phyloP scores from a whole-genome alignment of 1,140 invertebrate species.

The Trinorchestia longiramus region DNA sequence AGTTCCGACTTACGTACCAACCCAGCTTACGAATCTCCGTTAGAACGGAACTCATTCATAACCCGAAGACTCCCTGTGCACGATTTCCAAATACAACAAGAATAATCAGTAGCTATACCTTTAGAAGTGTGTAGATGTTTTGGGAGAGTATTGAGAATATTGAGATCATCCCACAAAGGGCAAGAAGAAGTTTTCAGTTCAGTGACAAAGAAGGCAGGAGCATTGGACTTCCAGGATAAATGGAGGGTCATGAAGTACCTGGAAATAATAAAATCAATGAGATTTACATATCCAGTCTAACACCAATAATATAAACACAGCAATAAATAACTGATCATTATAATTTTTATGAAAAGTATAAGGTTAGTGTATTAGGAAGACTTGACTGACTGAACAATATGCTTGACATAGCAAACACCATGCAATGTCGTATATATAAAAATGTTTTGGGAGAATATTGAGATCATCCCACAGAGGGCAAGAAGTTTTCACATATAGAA shows the following conservation, averaged over 20 bases:
- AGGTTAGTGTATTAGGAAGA: no score
- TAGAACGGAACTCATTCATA: no score
- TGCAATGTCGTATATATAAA: no score
- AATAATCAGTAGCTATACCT: not conserved
- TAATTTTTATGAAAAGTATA: no score
- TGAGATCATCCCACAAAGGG: constrained; percentile 22
- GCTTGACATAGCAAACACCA: no score
- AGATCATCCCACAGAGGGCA: not conserved
- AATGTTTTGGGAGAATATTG: not conserved
- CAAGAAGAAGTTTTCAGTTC: not conserved
- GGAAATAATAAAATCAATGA: not conserved
- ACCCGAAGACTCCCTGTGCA: no score
- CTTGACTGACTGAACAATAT: no score
- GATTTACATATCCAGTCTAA: not conserved
- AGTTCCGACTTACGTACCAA: no score
- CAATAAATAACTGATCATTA: no score
- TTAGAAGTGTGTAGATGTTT: constrained; percentile 19
- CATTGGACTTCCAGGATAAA: not conserved
- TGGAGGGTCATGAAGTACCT: constrained; percentile 31
- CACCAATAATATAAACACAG: no score
- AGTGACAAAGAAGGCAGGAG: not conserved
- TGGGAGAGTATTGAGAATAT: constrained; percentile 31
- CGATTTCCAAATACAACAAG: not conserved
- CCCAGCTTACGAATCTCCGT: no score
- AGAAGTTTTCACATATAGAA: no score